Conservation (phyloP, 2,797 vertebrate genomes). For the Notoglanidium macrostoma region DNA sequence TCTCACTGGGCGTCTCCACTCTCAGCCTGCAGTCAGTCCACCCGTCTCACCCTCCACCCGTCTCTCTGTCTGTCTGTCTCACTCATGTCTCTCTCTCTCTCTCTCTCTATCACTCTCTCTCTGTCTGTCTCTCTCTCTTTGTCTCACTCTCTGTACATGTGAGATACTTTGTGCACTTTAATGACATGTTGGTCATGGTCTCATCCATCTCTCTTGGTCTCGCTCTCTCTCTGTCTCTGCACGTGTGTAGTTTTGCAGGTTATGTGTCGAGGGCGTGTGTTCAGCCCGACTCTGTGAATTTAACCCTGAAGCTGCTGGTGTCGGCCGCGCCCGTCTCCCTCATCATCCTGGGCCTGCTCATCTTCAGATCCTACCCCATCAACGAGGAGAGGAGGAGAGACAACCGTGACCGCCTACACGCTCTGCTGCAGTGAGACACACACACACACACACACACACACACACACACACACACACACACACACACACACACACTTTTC, state of each 20-base stretch:
- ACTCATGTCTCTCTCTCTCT: background rate
- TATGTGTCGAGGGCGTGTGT: constrained; percentile 82
- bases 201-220: background rate
- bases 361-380: constrained; percentile 90
- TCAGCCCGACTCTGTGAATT: constrained; percentile 79
- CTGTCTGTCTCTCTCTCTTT: background rate
- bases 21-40: constrained; percentile 88
- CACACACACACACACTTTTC: background rate
- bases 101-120: background rate
- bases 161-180: background rate
- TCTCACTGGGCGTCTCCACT: constrained; percentile 91
- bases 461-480: background rate
- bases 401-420: constrained; percentile 84
- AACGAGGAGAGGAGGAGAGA: constrained; percentile 81
- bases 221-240: background rate
- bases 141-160: background rate
- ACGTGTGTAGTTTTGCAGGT: constrained; percentile 83
- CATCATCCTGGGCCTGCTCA: constrained; percentile 85
- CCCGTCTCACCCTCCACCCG: background rate
- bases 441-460: background rate
- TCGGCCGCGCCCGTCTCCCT: constrained; percentile 82
- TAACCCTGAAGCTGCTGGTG: constrained; percentile 90
- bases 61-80: background rate
- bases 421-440: constrained; percentile 61
- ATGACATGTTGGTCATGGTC: background rate